Percentiles rank a stretch among this genome's conserved stretches.
Evolutionary conservation across 2,113 vertebrate species (phyloP).

Genomic region (Aramus guarauna): DNA sequence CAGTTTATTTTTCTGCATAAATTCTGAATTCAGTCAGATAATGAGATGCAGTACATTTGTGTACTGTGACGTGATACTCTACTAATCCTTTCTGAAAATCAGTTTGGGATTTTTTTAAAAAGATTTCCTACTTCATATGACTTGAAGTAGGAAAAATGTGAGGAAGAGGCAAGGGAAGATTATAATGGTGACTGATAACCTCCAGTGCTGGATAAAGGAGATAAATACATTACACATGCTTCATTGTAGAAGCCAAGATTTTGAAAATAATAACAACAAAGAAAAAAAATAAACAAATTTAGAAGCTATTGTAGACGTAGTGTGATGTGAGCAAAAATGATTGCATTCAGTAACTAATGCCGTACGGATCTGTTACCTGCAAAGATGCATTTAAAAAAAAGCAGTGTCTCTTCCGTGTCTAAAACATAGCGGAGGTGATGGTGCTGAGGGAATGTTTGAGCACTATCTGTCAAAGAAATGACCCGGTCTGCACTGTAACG

Average conservation of each 20-base stretch:
- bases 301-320: background rate
- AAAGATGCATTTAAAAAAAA: background rate
- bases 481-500: fast-evolving
- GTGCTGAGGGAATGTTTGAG: background rate
- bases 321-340: background rate
- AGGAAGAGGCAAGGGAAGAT: background rate
- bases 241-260: background rate
- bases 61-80: background rate
- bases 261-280: background rate
- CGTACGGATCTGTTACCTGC: no score
- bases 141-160: background rate
- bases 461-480: background rate
- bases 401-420: background rate
- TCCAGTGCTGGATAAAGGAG: background rate
- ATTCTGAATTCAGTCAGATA: background rate
- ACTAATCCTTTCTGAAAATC: background rate
- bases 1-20: background rate
- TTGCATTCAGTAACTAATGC: background rate
- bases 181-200: background rate
- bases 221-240: background rate
- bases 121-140: background rate
- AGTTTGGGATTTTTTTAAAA: background rate
- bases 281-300: background rate
- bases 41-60: background rate
- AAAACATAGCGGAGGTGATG: background rate